Conservation (phyloP, 2,888 invertebrate species). For the Melolontha melolontha region DNA sequence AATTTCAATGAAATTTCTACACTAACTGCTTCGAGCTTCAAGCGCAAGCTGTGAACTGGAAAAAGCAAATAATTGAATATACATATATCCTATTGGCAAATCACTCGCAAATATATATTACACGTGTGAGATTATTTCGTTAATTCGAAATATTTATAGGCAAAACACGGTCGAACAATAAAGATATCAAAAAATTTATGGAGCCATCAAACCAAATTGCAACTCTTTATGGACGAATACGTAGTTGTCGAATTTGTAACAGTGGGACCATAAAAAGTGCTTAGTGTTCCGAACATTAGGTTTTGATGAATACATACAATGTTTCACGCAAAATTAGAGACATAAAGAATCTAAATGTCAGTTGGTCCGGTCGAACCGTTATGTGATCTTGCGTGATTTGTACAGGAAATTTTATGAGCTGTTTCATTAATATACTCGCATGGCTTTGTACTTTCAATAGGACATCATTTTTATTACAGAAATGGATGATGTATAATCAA, state of each 20-base stretch:
- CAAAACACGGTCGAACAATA: slow-evolving; percentile 18
- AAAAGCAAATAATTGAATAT: too few species aligned
- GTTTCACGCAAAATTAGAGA: slow-evolving; percentile 37
- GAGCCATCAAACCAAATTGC: slow-evolving; percentile 10
- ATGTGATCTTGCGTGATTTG: slow-evolving; percentile 36
- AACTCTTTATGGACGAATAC: slow-evolving; percentile 20
- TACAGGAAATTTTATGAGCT: slow-evolving; percentile 27
- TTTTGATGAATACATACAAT: slow-evolving; percentile 36
- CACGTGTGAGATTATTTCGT: neutral
- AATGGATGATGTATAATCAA: too few species aligned
- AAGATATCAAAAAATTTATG: slow-evolving; percentile 30
- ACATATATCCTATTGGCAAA: too few species aligned
- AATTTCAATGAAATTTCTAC: too few species aligned
- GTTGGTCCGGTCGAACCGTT: slow-evolving; percentile 25
- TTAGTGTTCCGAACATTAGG: slow-evolving; percentile 36
- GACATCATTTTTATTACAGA: too few species aligned
- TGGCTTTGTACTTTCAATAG: too few species aligned
- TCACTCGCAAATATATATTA: too few species aligned
- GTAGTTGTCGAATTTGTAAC: slow-evolving; percentile 35
- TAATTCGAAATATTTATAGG: neutral
- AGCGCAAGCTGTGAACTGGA: too few species aligned
- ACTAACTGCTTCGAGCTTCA: too few species aligned
- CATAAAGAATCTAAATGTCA: slow-evolving; percentile 35
- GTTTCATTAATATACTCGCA: slow-evolving; percentile 34
- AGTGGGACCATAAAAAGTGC: slow-evolving; percentile 28